Conservation (phyloP, 2,797 vertebrate genomes). For the Acestrorhynchus altus region DNA sequence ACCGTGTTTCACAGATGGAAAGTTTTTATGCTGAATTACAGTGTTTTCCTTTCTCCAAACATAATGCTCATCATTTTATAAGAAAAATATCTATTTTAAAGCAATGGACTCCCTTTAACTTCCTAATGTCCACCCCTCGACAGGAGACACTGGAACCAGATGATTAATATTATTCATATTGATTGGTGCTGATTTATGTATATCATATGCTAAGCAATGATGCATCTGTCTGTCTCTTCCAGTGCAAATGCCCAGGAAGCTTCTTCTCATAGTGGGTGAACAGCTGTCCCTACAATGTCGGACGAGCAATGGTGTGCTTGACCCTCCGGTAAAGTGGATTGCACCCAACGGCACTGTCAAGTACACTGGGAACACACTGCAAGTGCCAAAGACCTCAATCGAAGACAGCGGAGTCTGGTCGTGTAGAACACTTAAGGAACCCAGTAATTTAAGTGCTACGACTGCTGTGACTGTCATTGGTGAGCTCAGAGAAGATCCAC, state of each 20-base stretch:
- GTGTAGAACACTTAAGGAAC: slow-evolving; percentile 41
- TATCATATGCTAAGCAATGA: no score
- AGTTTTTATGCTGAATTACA: no score
- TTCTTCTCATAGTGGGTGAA: neutral
- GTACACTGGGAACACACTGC: rapidly evolving
- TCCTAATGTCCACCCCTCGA: no score
- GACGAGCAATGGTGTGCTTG: rapidly evolving
- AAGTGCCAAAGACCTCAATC: rapidly evolving
- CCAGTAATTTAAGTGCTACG: rapidly evolving
- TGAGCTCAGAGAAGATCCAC: slow-evolving; percentile 54
- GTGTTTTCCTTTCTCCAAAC: no score
- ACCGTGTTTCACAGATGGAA: no score
- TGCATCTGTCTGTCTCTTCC: slow-evolving; percentile 22
- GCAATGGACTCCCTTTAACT: no score
- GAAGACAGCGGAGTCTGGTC: slow-evolving; percentile 65
- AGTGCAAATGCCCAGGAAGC: slow-evolving; percentile 17
- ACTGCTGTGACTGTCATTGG: slow-evolving; percentile 65
- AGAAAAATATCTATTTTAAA: no score
- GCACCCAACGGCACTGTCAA: rapidly evolving
- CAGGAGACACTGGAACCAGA: no score
- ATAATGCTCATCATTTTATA: no score
- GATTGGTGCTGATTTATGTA: no score
- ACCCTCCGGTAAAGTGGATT: slow-evolving; percentile 35
- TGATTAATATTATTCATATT: no score
- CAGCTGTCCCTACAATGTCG: slow-evolving; percentile 51